phyloP scores from a whole-genome alignment of 2,797 vertebrate species.

The Crenuchus spilurus region DNA sequence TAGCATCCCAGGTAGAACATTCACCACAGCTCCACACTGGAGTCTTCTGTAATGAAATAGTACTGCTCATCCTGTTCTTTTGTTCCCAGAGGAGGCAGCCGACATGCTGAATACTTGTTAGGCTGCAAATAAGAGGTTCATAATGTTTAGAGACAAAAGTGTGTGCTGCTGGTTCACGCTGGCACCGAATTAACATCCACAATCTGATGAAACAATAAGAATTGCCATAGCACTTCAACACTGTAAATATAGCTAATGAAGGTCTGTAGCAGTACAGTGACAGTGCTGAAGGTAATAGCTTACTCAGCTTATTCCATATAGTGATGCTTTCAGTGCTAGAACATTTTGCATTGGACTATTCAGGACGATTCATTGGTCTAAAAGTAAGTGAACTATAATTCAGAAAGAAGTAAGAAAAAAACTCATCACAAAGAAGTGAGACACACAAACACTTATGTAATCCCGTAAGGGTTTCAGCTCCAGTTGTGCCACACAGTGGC shows the following conservation, averaged over 20 bases:
- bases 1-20: constrained; percentile 2
- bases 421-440: background rate
- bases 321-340: background rate
- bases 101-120: background rate
- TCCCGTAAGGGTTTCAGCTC: constrained; percentile 11
- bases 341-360: background rate
- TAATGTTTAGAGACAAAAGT: constrained; percentile 15
- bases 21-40: constrained; percentile 14
- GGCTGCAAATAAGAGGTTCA: background rate
- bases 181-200: constrained; percentile 12
- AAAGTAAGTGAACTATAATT: background rate
- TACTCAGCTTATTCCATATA: too few species aligned
- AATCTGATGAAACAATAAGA: background rate
- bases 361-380: background rate
- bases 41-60: background rate
- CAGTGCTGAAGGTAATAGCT: background rate
- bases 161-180: background rate
- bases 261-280: background rate
- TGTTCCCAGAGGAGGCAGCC: background rate
- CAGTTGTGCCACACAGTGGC: constrained; percentile 6
- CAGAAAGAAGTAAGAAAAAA: background rate
- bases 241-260: background rate
- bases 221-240: background rate
- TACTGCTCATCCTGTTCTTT: background rate
- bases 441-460: constrained; percentile 6